Base-by-base conservation (phyloP, 2,797 vertebrate genomes). In the Basileuterus tristriatus region DNA sequence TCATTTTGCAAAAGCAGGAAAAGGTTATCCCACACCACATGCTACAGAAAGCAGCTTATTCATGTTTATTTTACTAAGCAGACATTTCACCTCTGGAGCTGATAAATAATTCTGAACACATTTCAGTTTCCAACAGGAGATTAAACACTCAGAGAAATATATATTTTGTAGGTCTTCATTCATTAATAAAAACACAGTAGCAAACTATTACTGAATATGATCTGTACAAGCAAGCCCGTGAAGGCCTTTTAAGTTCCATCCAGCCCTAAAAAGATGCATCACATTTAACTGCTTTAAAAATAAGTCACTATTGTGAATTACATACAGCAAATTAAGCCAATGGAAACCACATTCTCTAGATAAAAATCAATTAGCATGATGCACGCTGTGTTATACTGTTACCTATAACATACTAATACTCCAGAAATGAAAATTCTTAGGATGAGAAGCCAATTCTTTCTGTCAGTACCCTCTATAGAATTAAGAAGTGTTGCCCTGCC, bases 1-100 rank as follows among this genome's bases (percentile, higher is more conserved):
- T 11, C 7, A n/a, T 39, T 78, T 17, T 75, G 65, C 0, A 0
- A 15, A 86, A 83, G 36, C 3, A 12, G 30, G 2, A 78, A 1
- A 1, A 78, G 7, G 15, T 26, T 79, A 76, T 39, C 30, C 32
- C 47, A 67, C 2, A 49, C 7, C 29, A 53, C 15, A 8, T 3
- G n/a, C 44, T 27, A 44, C 7, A 60, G 23, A 68, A 60, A 15
- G 23, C 10, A 86, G 29, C 63, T 62, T 58, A 56, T 8, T 64
- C 7, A 22, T 13, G 15, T 59, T 79, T 47, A 37, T 5, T 71
- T 69, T 12, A 44, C 11, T 30, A 49, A 80, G 13, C 21, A 41
- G 29, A 74, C 15, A 56, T 77, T 68, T 53, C 27, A 85, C 27
- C 43, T 58, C 44, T 6, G 2, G 30, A 86, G 37, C 15, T 16